Evolutionary conservation across 2,113 vertebrate species (phyloP), one percentile per base, ranked within the genome.

Genomic region (Psephotus haematonotus): DNA sequence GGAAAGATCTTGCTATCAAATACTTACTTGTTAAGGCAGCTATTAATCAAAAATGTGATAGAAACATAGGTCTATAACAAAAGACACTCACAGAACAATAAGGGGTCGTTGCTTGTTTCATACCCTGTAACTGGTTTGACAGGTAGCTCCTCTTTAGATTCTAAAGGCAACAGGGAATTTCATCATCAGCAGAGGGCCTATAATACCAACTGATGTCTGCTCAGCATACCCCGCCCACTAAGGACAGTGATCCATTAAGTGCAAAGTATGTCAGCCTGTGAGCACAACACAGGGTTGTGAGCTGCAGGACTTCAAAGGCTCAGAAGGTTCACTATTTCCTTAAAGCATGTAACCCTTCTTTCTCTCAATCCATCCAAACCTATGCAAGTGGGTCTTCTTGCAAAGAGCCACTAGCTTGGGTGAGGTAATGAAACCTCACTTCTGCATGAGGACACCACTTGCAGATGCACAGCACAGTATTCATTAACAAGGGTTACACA

Each of bases 221-320:
- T 79, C 28, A 70, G 63, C 37, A 59, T 59, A n/a, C 33, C 12
- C 6, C 19, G 12, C 12, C 20, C 24, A 29, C 31, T 59, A 29
- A 49, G 16, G n/a, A 63, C 63, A 29, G 18, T 14, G 29, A 72
- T 37, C 41, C 31, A 46, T 35, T 23, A 64, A 50, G 19, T 1
- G 0, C 23, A 77, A 81, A 67, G 41, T 18, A 25, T 17, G 50
- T 53, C 79, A 77, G 41, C 17, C 31, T 39, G 7, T 25, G 46
- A 90, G 46, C 8, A 68, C 43, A 88, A 22, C 13, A 41, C 27
- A 25, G 22, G 33, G 13, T 10, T 82, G 7, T 28, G 52, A 44
- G 47, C 52, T 60, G 35, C 0, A 0, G 4, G 35, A 35, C 7
- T 64, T 75, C 20, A 20, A 3, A 27, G 3, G 15, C 23, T 67